phyloP scores from a whole-genome alignment of 2,888 invertebrate genomes.

The Dioctria rufipes region DNA sequence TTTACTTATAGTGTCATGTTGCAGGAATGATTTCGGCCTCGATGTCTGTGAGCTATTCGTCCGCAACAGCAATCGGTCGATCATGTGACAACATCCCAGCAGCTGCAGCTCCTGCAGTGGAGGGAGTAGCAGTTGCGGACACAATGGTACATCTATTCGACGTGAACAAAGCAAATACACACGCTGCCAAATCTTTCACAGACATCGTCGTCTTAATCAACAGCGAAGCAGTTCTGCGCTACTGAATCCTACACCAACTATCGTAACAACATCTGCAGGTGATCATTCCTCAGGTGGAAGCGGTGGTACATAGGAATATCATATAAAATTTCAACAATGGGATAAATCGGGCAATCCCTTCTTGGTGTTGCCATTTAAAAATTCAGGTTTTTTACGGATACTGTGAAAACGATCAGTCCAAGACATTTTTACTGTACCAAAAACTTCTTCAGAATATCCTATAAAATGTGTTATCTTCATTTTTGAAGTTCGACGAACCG shows the following conservation, averaged over 20 bases:
- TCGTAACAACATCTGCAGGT: constrained; percentile 7
- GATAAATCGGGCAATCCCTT: too few relatives aligned
- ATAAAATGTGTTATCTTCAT: too few relatives aligned
- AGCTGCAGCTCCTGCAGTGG: constrained; percentile 71
- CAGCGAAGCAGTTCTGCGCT: not conserved
- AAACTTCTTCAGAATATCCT: too few relatives aligned
- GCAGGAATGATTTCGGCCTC: constrained; percentile 72
- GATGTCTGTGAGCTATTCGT: constrained; percentile 70
- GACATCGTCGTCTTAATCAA: constrained; percentile 67
- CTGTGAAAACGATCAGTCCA: too few relatives aligned
- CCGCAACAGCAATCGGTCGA: constrained; percentile 68
- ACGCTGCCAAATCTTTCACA: constrained; percentile 69
- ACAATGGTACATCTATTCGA: constrained; percentile 54
- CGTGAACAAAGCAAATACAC: constrained; percentile 65
- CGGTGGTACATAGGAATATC: too few relatives aligned
- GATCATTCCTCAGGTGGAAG: too few relatives aligned
- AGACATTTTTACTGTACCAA: too few relatives aligned
- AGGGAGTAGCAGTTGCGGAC: constrained; percentile 70
- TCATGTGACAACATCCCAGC: constrained; percentile 72
- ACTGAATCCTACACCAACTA: constrained; percentile 48
- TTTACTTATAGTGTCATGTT: constrained; percentile 69
- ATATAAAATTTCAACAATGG: too few relatives aligned
- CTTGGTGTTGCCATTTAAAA: too few relatives aligned
- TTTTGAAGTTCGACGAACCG: too few relatives aligned
- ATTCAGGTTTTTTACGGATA: too few relatives aligned